Conservation (phyloP, 2,888 invertebrate genomes). For the Carabus problematicus region DNA sequence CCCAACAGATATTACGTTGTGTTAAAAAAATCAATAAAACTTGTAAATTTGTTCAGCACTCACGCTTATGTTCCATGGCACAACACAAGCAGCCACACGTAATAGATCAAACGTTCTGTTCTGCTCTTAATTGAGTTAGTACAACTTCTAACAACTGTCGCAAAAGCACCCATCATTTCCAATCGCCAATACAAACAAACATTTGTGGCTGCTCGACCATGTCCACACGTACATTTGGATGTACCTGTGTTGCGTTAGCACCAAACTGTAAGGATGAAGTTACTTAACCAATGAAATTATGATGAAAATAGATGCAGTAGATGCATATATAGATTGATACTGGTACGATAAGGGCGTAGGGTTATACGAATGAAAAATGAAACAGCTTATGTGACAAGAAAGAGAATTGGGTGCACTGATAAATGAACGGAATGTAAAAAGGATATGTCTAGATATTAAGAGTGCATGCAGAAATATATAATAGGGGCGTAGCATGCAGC, state of each 20-base stretch:
- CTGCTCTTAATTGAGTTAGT: constrained; percentile 47
- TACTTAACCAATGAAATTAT: too few species aligned
- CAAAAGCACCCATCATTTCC: background rate
- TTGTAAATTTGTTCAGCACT: constrained; percentile 20
- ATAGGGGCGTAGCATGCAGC: too few species aligned
- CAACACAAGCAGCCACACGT: constrained; percentile 33
- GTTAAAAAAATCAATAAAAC: constrained; percentile 15
- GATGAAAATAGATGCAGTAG: too few species aligned
- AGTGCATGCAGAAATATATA: too few species aligned
- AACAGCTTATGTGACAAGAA: too few species aligned
- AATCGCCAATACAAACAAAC: constrained; percentile 3
- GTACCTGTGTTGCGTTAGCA: constrained; percentile 2
- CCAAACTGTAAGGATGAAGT: background rate
- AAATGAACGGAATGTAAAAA: too few species aligned
- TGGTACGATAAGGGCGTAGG: too few species aligned
- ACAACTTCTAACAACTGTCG: constrained; percentile 23
- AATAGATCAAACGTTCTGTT: constrained; percentile 47
- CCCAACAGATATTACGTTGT: background rate
- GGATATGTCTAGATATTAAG: too few species aligned
- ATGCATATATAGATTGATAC: too few species aligned
- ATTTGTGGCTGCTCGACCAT: too few species aligned
- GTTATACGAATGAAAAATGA: too few species aligned
- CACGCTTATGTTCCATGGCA: constrained; percentile 21
- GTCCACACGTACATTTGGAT: constrained; percentile 1
- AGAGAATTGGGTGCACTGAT: too few species aligned